Conservation (phyloP, 2,113 vertebrate genomes). For the Sylvietta virens region DNA sequence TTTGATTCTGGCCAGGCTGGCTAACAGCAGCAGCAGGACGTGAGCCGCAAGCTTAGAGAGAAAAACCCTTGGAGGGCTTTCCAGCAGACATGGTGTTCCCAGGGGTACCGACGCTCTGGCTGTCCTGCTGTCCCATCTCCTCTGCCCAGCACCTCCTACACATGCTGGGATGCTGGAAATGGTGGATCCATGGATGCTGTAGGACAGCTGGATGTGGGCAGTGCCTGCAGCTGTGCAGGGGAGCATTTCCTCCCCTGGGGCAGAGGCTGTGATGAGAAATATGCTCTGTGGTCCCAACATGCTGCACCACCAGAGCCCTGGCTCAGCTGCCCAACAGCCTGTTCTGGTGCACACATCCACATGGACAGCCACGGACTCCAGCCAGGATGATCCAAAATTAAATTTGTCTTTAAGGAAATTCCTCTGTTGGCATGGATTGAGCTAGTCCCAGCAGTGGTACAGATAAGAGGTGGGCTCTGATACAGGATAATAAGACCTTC, state of each 20-base stretch:
- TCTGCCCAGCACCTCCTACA: background rate
- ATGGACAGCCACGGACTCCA: fast-evolving
- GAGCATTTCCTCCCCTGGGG: fast-evolving
- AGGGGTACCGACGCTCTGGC: background rate
- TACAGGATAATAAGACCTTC: background rate
- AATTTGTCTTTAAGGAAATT: background rate
- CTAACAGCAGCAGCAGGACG: background rate
- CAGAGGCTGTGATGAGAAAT: background rate
- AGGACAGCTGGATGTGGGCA: background rate
- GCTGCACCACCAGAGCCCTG: background rate
- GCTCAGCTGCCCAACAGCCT: background rate
- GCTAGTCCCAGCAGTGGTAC: background rate
- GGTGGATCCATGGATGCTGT: background rate
- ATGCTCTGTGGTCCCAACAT: fast-evolving
- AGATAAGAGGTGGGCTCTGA: background rate
- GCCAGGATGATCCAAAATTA: background rate
- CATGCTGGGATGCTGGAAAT: background rate
- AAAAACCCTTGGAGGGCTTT: background rate
- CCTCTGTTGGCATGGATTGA: background rate
- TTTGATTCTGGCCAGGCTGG: background rate
- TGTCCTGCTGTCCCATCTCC: background rate
- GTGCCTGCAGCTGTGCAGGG: background rate
- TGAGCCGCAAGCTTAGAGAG: background rate
- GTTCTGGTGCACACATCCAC: background rate
- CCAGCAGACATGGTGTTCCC: background rate